A percentile compares a stretch with the other conserved stretches of the same genome.
These are phyloP conservation scores for Acanthosepion pharaonis DNA, from an alignment of 2,888 invertebrate species.

Conservation along the genomic window DNA sequence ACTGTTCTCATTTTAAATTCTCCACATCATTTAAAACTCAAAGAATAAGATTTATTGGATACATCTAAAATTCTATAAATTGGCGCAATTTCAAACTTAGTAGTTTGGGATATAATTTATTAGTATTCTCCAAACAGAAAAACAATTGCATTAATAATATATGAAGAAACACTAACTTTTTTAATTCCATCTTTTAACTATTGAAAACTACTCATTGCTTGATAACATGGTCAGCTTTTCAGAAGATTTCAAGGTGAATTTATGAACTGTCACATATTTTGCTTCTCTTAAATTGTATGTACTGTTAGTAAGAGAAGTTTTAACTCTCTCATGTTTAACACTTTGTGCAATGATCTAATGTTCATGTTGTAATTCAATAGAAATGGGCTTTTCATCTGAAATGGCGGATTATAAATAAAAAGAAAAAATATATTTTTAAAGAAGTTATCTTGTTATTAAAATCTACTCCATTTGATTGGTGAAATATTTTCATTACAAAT, in stretches of 20 bases:
- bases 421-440: not conserved
- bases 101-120: not conserved
- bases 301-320: not conserved
- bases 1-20: not conserved
- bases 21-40: not conserved
- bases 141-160: not conserved
- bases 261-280: not conserved
- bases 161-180: not conserved
- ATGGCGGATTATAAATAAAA: not conserved
- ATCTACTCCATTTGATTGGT: not conserved
- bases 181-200: not conserved
- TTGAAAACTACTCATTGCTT: constrained; percentile 8
- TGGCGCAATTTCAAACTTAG: not conserved
- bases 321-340: not conserved
- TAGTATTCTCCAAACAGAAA: not conserved
- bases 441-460: not conserved
- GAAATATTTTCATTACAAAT: not conserved
- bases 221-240: not conserved
- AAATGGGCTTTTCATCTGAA: not conserved
- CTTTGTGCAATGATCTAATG: not conserved
- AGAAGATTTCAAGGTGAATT: not conserved
- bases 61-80: not conserved
- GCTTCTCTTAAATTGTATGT: not conserved
- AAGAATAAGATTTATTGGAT: not conserved
- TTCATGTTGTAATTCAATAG: not conserved